A percentile compares a stretch with the other conserved stretches of the same genome.
These are phyloP conservation scores for Cranoglanis bouderius DNA, from an alignment of 2,113 vertebrate species.

Conservation along the genomic window DNA sequence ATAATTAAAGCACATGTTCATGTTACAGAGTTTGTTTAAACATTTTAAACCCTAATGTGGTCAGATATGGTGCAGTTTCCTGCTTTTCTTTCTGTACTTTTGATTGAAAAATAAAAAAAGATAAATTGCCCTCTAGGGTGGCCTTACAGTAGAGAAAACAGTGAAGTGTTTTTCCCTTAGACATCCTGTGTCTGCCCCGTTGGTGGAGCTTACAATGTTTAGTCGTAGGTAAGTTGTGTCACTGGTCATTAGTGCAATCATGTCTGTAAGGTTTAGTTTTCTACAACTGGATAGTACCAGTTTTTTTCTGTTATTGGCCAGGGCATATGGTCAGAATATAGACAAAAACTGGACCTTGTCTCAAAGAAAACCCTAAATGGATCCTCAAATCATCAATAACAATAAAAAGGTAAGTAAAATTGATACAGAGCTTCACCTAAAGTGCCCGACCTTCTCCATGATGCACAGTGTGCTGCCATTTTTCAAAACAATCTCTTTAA, in stretches of 20 bases:
- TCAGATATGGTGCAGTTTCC: neutral
- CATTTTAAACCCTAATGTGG: neutral
- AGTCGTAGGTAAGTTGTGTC: neutral
- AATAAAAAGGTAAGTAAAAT: neutral
- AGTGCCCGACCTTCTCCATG: neutral
- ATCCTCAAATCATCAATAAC: neutral
- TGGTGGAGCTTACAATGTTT: neutral
- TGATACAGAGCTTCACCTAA: neutral
- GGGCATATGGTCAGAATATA: too few relatives aligned
- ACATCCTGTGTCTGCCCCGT: too few relatives aligned
- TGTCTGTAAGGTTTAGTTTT: neutral
- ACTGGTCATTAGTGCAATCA: neutral
- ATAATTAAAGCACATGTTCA: neutral
- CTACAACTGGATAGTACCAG: neutral
- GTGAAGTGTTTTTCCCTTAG: neutral
- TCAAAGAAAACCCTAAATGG: neutral
- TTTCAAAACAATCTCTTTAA: too few relatives aligned
- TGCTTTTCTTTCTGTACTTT: neutral
- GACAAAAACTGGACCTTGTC: too few relatives aligned
- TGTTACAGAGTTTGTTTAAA: neutral
- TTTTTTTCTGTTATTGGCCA: too few relatives aligned
- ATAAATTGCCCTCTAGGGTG: neutral
- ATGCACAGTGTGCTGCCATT: too few relatives aligned
- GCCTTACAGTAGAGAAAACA: neutral
- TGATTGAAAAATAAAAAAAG: neutral